phyloP scores from a whole-genome alignment of 2,113 vertebrate genomes.

The Cercopithecus mona region DNA sequence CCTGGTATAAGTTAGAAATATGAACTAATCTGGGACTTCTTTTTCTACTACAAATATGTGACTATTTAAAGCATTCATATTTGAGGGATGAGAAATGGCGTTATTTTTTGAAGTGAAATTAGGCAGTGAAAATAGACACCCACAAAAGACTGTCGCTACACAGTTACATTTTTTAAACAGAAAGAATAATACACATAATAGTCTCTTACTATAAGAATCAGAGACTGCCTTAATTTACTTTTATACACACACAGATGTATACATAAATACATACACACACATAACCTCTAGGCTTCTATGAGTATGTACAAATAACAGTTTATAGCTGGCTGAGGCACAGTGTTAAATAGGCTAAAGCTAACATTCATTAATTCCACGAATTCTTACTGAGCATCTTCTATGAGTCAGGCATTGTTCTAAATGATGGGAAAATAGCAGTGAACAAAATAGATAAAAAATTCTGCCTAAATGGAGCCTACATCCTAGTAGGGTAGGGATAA shows the following conservation, averaged over 20 bases:
- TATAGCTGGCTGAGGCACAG: not conserved
- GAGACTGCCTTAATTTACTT: not conserved
- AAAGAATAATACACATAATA: conserved; percentile 8
- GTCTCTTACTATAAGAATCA: not conserved
- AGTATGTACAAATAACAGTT: not conserved
- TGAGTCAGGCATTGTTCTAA: not conserved
- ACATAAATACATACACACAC: not conserved
- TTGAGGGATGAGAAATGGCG: conserved; percentile 65
- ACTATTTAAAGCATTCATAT: conserved; percentile 51
- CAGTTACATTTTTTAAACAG: conserved; percentile 58
- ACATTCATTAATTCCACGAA: conserved; percentile 13
- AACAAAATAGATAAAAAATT: conserved; percentile 2
- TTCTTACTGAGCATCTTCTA: not conserved
- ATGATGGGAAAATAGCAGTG: not conserved
- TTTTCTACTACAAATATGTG: conserved; percentile 16
- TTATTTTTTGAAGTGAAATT: conserved; percentile 47
- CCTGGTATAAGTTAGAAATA: conserved; percentile 67
- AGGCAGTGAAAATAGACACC: conserved; percentile 33
- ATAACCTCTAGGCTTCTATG: not conserved
- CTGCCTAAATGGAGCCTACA: not conserved
- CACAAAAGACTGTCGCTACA: conserved; percentile 64
- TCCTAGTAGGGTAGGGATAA: not conserved
- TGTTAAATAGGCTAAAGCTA: conserved; percentile 26
- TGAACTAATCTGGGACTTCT: conserved; percentile 62
- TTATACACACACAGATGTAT: not conserved